Base-by-base conservation (phyloP, 2,888 invertebrate genomes). In the Mallateleia sp. region DNA sequence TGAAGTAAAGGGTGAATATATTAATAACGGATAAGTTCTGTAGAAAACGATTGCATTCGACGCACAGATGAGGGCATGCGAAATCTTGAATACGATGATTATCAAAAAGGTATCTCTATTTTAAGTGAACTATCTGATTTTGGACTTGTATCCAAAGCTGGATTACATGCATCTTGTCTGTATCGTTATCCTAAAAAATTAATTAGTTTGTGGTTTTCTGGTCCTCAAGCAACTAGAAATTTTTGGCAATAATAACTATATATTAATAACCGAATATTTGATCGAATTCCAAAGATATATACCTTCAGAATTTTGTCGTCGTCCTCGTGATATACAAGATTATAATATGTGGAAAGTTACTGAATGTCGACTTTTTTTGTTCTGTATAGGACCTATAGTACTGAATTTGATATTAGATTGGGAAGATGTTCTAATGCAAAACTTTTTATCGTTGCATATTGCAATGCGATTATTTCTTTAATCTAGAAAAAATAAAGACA, bases 401-500 rank as follows among this genome's bases (percentile, higher is more conserved):
- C 1, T 69, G 15, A 52, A 38, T 50, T 4, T 14, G 8, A 32
- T 67, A 18, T 32, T n/a, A 8, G 5, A 47, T 20, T 67, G 66
- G 66, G 24, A 67, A 20, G 8, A 50, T 50, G 50, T 50, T 1
- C 14, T 50, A 20, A 47, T 67, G 66, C 14, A 50, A 5, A 50
- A 67, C 20, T 67, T 67, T 14, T 32, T 67, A 20, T 67, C 66
- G 50, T 50, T 67, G 7, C n/a, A 50, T 15, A 20, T 67, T 50
- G 66, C 50, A 67, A 11, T 32, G 20, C 24, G 64, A 42, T 45
- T 64, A 25, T 45, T 64, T 6, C 3, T 42, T 64, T 8, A n/a
- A n/a, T n/a, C n/a, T n/a, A n/a, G n/a, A n/a, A n/a, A n/a, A n/a
- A n/a, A n/a, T n/a, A n/a, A n/a, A n/a, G n/a, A n/a, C n/a, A n/a